Conservation (phyloP, 30 jellyfish, hydroid and myxozoan species). For the Phacellophora camtschatica region DNA sequence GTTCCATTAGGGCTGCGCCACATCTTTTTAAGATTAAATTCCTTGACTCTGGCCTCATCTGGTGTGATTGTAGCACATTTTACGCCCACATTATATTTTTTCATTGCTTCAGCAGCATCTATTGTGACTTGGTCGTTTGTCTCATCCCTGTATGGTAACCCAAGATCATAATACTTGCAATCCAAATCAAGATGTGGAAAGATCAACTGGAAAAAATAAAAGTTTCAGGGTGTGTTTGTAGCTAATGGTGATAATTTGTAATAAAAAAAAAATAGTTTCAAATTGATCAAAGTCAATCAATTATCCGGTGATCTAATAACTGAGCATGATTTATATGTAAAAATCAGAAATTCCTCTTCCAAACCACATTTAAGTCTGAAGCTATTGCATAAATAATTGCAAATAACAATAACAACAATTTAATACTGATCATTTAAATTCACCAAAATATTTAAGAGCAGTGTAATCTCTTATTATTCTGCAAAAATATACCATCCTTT, state of each 20-base stretch:
- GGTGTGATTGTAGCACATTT: slow-evolving; percentile 99
- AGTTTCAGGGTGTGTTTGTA: too few species aligned
- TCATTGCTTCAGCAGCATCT: slow-evolving; percentile 98
- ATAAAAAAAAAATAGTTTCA: not conserved
- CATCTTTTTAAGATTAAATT: slow-evolving; percentile 93
- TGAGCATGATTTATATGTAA: too few species aligned
- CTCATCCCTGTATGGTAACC: slow-evolving; percentile 97
- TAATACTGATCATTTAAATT: too few species aligned
- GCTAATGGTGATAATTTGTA: too few species aligned
- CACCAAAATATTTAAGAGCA: too few species aligned
- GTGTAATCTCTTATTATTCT: too few species aligned
- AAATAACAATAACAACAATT: too few species aligned
- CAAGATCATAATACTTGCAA: slow-evolving; percentile 94
- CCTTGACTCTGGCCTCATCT: slow-evolving; percentile 97
- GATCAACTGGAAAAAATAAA: slow-evolving; percentile 56
- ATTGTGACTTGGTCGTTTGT: slow-evolving; percentile 94
- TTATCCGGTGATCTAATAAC: too few species aligned
- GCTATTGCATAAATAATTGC: too few species aligned
- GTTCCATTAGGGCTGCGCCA: slow-evolving; percentile 99
- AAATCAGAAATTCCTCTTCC: too few species aligned
- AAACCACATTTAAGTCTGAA: too few species aligned
- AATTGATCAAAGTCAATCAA: not conserved
- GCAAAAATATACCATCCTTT: too few species aligned
- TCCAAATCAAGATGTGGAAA: slow-evolving; percentile 90
- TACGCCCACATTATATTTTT: slow-evolving; percentile 90